Evolutionary conservation across 2,113 vertebrate species (phyloP), one percentile per base, ranked within the genome.

Genomic region (Channa argus): DNA sequence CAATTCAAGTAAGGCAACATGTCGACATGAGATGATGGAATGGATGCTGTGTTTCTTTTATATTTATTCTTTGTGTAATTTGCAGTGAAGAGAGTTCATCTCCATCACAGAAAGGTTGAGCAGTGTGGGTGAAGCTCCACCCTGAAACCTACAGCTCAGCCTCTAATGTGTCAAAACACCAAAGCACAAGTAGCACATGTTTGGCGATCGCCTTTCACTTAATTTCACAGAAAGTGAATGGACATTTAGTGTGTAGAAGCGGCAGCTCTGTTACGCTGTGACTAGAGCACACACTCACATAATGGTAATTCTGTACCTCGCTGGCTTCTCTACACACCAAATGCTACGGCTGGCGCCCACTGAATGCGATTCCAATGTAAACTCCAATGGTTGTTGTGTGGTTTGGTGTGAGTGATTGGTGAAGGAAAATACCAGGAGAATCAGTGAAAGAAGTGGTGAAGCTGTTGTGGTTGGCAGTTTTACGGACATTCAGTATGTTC

Each of bases 1-100:
- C 80, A 54, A 76, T 84, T 90, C 89, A 91, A 92, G 88, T 93
- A 94, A 94, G 93, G 93, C 92, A 93, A 92, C 90, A 89, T 87
- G 86, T 92, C 68, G 61, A 91, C 65, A 67, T 74, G 77, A 72
- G 74, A 83, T 71, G 74, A 87, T 0, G 82, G 86, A 86, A 89
- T 82, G 88, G 80, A 83, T 59, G 72, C 71, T n/a, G 53, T 50
- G 45, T 2, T 43, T 52, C 43, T 15, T 58, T 55, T 33, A 5
- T 71, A 10, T 49, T 59, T 33, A 45, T 69, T 44, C 6, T 70
- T 53, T 59, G 62, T 69, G 74, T 83, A 74, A 41, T 72, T 45
- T 64, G 83, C 81, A 73, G 71, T 53, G 63, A 69, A 58, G 63
- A 56, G 66, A 24, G 10, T n/a, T 60, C 39, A 51, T 51, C 54